Conservation (phyloP, 1,140 invertebrate species). For the Drosophila pseudoobscura region DNA sequence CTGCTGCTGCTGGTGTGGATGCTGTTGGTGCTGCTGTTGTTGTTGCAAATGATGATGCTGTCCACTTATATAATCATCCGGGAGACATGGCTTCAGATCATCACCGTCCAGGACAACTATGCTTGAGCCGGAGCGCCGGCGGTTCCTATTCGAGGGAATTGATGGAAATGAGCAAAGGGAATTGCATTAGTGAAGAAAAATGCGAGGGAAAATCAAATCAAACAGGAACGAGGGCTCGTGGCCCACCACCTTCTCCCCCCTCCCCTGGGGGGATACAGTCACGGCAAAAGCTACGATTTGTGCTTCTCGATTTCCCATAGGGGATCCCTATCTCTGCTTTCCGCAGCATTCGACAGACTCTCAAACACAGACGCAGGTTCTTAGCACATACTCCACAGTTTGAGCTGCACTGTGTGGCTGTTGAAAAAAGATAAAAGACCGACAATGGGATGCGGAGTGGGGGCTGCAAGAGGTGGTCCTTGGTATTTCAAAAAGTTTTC, state of each 20-base stretch:
- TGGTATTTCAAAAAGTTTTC: conserved; percentile 53
- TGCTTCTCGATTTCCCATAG: too few species aligned
- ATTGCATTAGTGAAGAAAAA: not conserved
- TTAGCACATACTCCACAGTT: conserved; percentile 11
- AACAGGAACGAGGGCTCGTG: not conserved
- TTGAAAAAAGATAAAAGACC: not conserved
- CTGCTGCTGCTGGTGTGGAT: conserved; percentile 49
- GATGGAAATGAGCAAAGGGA: conserved; percentile 1
- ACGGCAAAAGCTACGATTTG: too few species aligned
- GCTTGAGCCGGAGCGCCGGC: conserved; percentile 87
- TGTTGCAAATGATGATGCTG: conserved; percentile 59
- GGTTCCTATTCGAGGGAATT: conserved; percentile 84
- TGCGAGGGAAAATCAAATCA: not conserved
- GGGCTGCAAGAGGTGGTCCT: conserved; percentile 1
- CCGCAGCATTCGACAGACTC: not conserved
- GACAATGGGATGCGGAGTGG: not conserved
- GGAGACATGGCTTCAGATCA: conserved; percentile 84
- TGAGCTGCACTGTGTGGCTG: conserved; percentile 7
- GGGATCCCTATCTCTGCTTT: too few species aligned
- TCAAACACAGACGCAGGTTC: conserved; percentile 6
- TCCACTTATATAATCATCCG: conserved; percentile 82
- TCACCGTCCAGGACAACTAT: conserved; percentile 88
- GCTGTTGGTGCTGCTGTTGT: conserved; percentile 41
- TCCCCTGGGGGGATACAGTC: too few species aligned
- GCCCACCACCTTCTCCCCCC: too few species aligned